These are phyloP conservation scores for Hydroisotoma schaefferi DNA, from an alignment of 2,888 invertebrate species.

Conservation along the genomic window DNA sequence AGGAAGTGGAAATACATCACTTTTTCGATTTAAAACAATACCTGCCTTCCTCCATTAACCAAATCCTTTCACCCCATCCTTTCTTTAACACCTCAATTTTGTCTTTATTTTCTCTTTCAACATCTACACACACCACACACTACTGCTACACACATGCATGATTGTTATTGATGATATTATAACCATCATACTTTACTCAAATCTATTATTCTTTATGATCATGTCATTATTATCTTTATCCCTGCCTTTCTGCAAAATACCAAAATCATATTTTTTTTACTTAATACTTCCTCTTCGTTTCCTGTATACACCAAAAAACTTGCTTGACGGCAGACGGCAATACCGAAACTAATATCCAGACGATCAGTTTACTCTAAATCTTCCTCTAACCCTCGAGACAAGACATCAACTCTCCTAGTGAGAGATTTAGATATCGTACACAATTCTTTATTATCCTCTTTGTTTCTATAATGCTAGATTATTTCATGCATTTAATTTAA, in stretches of 20 bases:
- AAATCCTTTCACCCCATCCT: conserved; percentile 25
- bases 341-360: too few species aligned
- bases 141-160: background rate
- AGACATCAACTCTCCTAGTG: too few species aligned
- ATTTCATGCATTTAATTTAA: too few species aligned
- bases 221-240: background rate
- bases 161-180: conserved; percentile 19
- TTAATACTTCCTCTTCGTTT: background rate
- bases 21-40: conserved; percentile 44
- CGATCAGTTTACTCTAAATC: too few species aligned
- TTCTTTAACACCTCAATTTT: conserved; percentile 20
- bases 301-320: background rate
- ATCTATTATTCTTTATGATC: background rate
- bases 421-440: too few species aligned
- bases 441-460: background rate
- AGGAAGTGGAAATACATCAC: conserved; percentile 35
- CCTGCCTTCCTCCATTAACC: conserved; percentile 32
- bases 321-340: too few species aligned
- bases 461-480: background rate
- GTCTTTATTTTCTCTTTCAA: conserved; percentile 15
- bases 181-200: background rate
- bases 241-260: too few species aligned
- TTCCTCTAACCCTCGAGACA: too few species aligned
- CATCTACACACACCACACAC: too few species aligned
- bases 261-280: too few species aligned